A percentile compares a stretch with the other conserved stretches of the same genome.
Conservation (phyloP, 1,140 invertebrate genomes). For the Aphelenchoides avenae region DNA sequence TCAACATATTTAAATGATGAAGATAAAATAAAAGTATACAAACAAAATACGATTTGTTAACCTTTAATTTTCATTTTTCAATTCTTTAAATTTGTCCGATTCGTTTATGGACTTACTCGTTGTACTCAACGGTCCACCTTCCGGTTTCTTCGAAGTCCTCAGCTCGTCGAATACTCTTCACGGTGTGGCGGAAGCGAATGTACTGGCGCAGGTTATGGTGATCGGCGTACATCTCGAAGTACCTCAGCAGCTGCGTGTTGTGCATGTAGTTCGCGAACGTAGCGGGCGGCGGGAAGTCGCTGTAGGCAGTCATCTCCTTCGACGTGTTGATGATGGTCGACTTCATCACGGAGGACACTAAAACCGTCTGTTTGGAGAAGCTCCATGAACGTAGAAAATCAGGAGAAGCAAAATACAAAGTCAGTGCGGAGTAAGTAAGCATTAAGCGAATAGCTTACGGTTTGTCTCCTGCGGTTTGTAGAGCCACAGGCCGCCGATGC, state of each 20-base stretch:
- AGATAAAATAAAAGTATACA: too few species aligned
- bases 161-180: slow-evolving; percentile 7
- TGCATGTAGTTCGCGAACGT: slow-evolving; percentile 62
- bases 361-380: slow-evolving; percentile 10
- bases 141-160: slow-evolving; percentile 19
- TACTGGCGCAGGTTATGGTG: slow-evolving; percentile 57
- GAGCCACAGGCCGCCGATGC: slow-evolving; percentile 59
- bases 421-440: background rate
- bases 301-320: slow-evolving; percentile 63
- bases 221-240: slow-evolving; percentile 51
- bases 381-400: background rate
- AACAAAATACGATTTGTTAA: too few species aligned
- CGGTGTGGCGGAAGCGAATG: slow-evolving; percentile 39
- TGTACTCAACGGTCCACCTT: slow-evolving; percentile 47
- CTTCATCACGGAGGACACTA: slow-evolving; percentile 59
- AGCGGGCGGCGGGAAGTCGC: slow-evolving; percentile 62
- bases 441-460: background rate
- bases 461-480: slow-evolving; percentile 30
- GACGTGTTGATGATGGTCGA: slow-evolving; percentile 62
- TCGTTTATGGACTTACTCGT: too few species aligned
- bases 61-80: too few species aligned
- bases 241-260: slow-evolving; percentile 54
- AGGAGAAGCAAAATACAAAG: background rate
- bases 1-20: slow-evolving; percentile 45
- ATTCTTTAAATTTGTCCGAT: slow-evolving; percentile 25